A percentile compares a stretch with the other conserved stretches of the same genome.
Conservation (phyloP, 2,888 invertebrate genomes). For the Eupithecia inturbata region DNA sequence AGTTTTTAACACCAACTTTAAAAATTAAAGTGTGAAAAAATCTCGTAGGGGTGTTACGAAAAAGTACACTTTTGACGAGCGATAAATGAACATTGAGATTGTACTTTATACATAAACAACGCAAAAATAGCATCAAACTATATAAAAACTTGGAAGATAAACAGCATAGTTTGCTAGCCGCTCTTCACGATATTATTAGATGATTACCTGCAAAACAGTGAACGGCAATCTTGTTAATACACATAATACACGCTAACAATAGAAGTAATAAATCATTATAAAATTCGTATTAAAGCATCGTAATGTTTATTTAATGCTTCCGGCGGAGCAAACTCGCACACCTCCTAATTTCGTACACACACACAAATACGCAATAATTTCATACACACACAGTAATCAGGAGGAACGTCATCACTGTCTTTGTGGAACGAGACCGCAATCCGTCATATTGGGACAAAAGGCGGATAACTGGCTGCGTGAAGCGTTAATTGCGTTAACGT, state of each 20-base stretch:
- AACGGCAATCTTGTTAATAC: constrained; percentile 31
- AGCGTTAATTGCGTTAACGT: constrained; percentile 82
- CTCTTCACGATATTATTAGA: background rate
- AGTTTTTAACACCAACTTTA: background rate
- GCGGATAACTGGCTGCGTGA: constrained; percentile 78
- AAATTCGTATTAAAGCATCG: constrained; percentile 65
- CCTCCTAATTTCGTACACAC: constrained; percentile 71
- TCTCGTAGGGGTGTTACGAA: constrained; percentile 16
- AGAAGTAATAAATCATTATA: constrained; percentile 71
- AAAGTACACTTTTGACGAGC: background rate
- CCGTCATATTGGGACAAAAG: constrained; percentile 82
- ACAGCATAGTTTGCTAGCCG: background rate
- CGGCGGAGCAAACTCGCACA: constrained; percentile 57
- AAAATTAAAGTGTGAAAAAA: background rate
- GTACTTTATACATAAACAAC: background rate
- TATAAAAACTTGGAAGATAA: background rate
- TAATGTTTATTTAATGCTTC: constrained; percentile 67
- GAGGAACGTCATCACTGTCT: constrained; percentile 76
- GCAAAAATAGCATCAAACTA: background rate
- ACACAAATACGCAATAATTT: constrained; percentile 44
- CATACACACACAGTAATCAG: constrained; percentile 77
- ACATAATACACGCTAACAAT: constrained; percentile 55
- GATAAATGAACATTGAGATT: background rate
- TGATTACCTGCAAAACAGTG: constrained; percentile 13
- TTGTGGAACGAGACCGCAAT: constrained; percentile 77